A percentile compares a stretch with the other conserved stretches of the same genome.
Evolutionary conservation across 1,140 invertebrate genomes (phyloP).

Genomic region (Anadara kagoshimensis): DNA sequence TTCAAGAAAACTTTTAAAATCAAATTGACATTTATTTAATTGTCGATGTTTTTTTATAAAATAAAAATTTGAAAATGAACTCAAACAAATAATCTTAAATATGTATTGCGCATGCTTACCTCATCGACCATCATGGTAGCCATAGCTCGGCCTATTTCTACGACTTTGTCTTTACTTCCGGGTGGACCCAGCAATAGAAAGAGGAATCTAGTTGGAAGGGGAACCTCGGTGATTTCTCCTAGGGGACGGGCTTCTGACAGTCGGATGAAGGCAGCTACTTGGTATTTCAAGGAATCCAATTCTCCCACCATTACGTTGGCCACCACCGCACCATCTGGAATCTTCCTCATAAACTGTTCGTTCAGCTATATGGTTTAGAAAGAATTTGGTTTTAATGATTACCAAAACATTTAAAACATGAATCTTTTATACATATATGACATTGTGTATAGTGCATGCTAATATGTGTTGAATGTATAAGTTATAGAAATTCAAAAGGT

Average conservation of each 20-base stretch:
- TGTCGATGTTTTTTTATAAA: no score
- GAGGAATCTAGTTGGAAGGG: slow-evolving; percentile 96
- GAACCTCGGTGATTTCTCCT: slow-evolving; percentile 94
- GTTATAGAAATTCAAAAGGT: no score
- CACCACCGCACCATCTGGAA: slow-evolving; percentile 96
- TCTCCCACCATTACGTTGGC: slow-evolving; percentile 98
- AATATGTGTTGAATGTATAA: no score
- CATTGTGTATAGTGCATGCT: no score
- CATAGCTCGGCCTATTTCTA: slow-evolving; percentile 96
- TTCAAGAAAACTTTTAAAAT: no score
- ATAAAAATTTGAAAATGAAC: neutral
- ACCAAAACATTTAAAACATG: no score
- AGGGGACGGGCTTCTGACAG: slow-evolving; percentile 90
- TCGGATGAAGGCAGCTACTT: slow-evolving; percentile 91
- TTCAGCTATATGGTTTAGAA: slow-evolving; percentile 54
- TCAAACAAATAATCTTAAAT: no score
- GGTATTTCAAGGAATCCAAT: slow-evolving; percentile 92
- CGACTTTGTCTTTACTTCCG: slow-evolving; percentile 86
- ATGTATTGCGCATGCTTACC: slow-evolving; percentile 70
- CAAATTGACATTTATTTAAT: no score
- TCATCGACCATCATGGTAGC: slow-evolving; percentile 97
- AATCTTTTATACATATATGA: no score
- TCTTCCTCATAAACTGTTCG: slow-evolving; percentile 80
- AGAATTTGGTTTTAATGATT: no score
- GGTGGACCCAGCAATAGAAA: slow-evolving; percentile 94